phyloP scores from a whole-genome alignment of 1,140 invertebrate genomes.

The Lepidotrigona ventralis region DNA sequence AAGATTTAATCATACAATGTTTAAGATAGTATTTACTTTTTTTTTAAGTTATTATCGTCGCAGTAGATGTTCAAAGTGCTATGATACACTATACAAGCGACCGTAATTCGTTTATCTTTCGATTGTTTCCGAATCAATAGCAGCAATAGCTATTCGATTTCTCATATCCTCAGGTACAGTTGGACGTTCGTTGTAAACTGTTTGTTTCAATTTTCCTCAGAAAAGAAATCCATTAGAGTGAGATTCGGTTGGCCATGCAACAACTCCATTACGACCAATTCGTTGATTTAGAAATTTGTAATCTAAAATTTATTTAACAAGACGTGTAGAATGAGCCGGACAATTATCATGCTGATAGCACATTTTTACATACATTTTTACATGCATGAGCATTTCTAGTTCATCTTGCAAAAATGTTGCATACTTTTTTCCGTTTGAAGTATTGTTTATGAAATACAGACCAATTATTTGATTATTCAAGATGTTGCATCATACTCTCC shows the following conservation, averaged over 20 bases:
- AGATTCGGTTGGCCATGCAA: no score
- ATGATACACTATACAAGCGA: neutral
- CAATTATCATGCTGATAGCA: neutral
- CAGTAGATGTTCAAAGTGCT: neutral
- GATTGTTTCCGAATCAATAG: neutral
- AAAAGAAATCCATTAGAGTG: neutral
- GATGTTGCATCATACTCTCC: neutral
- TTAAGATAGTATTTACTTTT: no score
- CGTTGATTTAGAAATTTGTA: neutral
- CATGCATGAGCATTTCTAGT: neutral
- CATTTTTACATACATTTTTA: neutral
- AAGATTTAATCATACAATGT: no score
- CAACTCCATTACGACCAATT: no score
- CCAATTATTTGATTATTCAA: constrained; percentile 6
- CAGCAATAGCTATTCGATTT: neutral
- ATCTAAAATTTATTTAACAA: neutral
- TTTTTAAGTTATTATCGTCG: no score
- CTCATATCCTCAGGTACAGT: neutral
- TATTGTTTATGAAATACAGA: no score
- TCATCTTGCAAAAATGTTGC: no score
- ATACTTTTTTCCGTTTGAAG: no score
- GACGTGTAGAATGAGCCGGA: neutral
- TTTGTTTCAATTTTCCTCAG: constrained; percentile 3
- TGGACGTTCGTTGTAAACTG: neutral
- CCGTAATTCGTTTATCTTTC: neutral